Evolutionary conservation across 2,113 vertebrate species (phyloP), one percentile per base, ranked within the genome.

Genomic region (Platysteira castanea): DNA sequence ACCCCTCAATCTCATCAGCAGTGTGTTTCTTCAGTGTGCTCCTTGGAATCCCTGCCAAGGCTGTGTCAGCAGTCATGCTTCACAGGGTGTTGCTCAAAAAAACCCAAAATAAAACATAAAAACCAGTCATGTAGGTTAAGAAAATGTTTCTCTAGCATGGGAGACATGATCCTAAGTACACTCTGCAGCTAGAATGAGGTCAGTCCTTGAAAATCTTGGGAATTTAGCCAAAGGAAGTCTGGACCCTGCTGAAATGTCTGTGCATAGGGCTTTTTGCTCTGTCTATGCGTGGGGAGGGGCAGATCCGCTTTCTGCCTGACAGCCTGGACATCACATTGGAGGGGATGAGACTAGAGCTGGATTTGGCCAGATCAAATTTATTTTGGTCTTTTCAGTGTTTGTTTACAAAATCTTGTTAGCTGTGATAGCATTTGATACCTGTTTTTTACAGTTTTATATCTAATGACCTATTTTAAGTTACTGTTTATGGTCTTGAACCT

Each of bases 341-440:
- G n/a, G 37, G 41, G 41, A 67, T 64, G 70, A 93, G 54, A 63
- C 79, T 59, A 79, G 37, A 77, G 63, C 15, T 49, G 44, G 50
- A 49, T 87, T 82, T 87, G 79, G 69, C 89, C 93, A 77, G 74
- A 94, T 68, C 54, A 85, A 82, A 92, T 68, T 91, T 88, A 94
- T 69, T 64, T 96, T 96, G 90, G 79, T 94, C 97, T 96, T 95
- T 96, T 94, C 59, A 60, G 49, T 95, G 59, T 88, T 89, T 98
- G 96, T 97, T 98, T 98, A 98, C 97, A 98, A 89, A 95, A 91
- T 78, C 82, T 93, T 94, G 67, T 87, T 96, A 97, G 94, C 97
- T 97, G 94, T 92, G 95, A 89, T 87, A 97, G 89, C 92, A 31
- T 97, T 94, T 91, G 61, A 60, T 86, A 64, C 84, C 50, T 79